Evolutionary conservation across 1,140 invertebrate genomes (phyloP).

Genomic region (Steinernema khuongi): DNA sequence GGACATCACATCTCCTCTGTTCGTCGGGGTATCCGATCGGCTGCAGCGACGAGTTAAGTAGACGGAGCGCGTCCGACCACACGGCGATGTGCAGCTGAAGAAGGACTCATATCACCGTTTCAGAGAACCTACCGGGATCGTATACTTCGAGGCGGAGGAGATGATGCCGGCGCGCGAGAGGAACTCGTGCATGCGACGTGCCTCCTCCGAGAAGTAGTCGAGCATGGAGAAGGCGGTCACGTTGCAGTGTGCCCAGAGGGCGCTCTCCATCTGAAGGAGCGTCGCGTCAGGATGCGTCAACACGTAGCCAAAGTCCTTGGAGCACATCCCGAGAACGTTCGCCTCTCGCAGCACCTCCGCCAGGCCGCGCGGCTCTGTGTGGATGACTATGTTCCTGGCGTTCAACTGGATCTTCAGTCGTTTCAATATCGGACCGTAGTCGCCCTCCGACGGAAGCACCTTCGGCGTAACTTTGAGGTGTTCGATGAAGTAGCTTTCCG

Average conservation of each 20-base stretch:
- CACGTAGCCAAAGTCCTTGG: neutral
- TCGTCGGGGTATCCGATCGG: constrained; percentile 21
- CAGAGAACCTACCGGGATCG: neutral
- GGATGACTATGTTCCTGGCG: neutral
- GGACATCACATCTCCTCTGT: neutral
- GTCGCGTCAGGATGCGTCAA: neutral
- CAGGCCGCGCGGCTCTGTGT: neutral
- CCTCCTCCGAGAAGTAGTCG: neutral
- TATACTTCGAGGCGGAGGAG: neutral
- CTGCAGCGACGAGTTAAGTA: constrained; percentile 18
- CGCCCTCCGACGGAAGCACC: neutral
- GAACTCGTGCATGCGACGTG: neutral
- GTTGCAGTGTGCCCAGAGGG: neutral
- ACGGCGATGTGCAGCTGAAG: constrained; percentile 18
- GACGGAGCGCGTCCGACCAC: constrained; percentile 20
- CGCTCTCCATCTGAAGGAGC: neutral
- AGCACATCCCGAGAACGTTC: neutral
- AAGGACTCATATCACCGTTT: neutral
- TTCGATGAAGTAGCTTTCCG: constrained; percentile 7
- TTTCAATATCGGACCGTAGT: neutral
- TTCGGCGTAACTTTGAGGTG: neutral
- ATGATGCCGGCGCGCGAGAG: constrained; percentile 6
- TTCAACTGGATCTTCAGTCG: constrained; percentile 13
- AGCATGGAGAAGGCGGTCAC: constrained; percentile 1
- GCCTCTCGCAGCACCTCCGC: neutral